phyloP scores from a whole-genome alignment of 2,113 vertebrate species.

The Coregonus clupeaformis region DNA sequence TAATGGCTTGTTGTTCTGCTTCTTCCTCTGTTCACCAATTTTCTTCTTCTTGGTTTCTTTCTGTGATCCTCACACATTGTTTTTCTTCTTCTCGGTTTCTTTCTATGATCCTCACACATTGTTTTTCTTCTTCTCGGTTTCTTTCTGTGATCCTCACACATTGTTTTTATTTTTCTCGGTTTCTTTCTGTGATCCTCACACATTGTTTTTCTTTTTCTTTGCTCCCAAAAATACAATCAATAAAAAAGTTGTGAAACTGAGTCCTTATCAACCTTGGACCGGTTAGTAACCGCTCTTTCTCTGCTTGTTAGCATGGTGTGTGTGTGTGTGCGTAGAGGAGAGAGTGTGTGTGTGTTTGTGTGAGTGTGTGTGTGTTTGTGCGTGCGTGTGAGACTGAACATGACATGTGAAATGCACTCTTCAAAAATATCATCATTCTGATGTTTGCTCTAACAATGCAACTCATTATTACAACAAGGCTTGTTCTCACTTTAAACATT shows the following conservation, averaged over 20 bases:
- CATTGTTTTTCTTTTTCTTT: slow-evolving; percentile 79
- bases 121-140: slow-evolving; percentile 79
- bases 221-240: slow-evolving; percentile 72
- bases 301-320: slow-evolving; percentile 78
- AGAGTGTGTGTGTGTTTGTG: slow-evolving; percentile 59
- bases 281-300: slow-evolving; percentile 96
- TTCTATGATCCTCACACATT: slow-evolving; percentile 89
- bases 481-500: slow-evolving; percentile 4
- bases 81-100: too few species aligned
- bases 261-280: slow-evolving; percentile 99
- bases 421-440: slow-evolving; percentile 1
- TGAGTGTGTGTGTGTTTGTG: slow-evolving; percentile 27
- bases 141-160: too few species aligned
- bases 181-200: slow-evolving; percentile 93
- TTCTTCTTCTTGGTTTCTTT: slow-evolving; percentile 82
- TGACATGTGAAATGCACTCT: slow-evolving; percentile 21
- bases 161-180: too few species aligned
- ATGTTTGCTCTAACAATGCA: slow-evolving; percentile 29
- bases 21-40: slow-evolving; percentile 73
- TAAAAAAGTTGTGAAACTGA: slow-evolving; percentile 98
- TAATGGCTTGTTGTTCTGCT: slow-evolving; percentile 72
- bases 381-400: slow-evolving; percentile 27
- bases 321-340: slow-evolving; percentile 37
- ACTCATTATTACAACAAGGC: neutral
- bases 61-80: too few species aligned